These are phyloP conservation scores for Gortyna flavago DNA, from an alignment of 2,888 invertebrate species.

Conservation along the genomic window DNA sequence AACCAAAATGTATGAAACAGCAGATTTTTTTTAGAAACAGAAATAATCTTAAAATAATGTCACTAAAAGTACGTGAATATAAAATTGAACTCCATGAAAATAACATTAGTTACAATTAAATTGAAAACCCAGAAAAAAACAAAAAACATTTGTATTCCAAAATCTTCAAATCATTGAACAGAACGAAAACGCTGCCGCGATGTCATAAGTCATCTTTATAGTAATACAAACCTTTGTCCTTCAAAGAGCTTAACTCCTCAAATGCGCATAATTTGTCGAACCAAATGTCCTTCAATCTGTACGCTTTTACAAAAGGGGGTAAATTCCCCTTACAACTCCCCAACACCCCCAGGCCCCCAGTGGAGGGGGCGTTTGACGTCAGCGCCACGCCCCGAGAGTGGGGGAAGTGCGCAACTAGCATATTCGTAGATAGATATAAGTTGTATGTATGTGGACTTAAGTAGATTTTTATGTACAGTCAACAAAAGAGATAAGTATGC, in stretches of 20 bases:
- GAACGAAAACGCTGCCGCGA: not conserved
- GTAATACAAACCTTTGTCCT: not conserved
- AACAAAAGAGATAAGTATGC: too few species aligned
- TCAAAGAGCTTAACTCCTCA: slow-evolving; percentile 4
- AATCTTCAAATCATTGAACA: not conserved
- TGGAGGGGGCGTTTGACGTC: slow-evolving; percentile 76
- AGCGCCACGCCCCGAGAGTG: slow-evolving; percentile 73
- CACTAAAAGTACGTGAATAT: not conserved
- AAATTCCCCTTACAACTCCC: not conserved
- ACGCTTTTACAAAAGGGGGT: slow-evolving; percentile 37
- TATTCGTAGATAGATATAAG: not conserved
- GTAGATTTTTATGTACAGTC: too few species aligned
- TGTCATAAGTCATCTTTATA: not conserved
- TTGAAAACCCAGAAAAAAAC: not conserved
- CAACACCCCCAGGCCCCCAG: slow-evolving; percentile 28
- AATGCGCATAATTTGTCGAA: slow-evolving; percentile 50
- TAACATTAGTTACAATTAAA: not conserved
- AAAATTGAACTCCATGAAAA: not conserved
- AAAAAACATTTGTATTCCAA: not conserved
- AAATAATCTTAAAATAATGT: not conserved
- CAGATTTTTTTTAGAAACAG: too few species aligned
- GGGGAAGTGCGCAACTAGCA: slow-evolving; percentile 44
- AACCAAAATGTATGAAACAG: too few species aligned
- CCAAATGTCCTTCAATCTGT: slow-evolving; percentile 36
- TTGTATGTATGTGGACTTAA: not conserved